phyloP scores from a whole-genome alignment of 2,113 vertebrate genomes.

The Coptodon bakossiorum region DNA sequence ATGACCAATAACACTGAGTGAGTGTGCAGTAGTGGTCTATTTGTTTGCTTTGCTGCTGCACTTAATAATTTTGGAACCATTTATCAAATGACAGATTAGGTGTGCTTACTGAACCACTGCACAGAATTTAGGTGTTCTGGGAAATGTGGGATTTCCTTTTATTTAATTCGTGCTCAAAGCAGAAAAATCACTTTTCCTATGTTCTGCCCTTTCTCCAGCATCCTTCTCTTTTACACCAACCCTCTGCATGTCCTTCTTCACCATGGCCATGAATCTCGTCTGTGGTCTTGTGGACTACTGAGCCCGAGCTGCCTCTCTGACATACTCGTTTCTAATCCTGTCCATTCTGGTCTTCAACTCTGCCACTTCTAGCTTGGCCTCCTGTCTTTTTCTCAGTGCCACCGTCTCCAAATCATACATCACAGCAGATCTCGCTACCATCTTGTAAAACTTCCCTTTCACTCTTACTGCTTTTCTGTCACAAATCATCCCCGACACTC shows the following conservation, averaged over 20 bases:
- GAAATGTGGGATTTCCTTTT: not conserved
- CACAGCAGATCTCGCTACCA: not conserved
- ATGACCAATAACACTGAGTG: not conserved
- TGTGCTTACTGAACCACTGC: not conserved
- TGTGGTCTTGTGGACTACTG: not conserved
- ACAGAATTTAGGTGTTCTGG: not conserved
- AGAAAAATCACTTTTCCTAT: not conserved
- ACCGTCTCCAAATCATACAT: not conserved
- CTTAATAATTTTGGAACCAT: not conserved
- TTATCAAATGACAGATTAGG: not conserved
- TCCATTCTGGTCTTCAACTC: accelerated
- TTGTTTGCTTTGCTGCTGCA: not conserved
- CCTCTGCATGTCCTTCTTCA: not conserved
- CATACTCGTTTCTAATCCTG: not conserved
- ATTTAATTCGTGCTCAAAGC: not conserved
- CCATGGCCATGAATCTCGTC: not conserved
- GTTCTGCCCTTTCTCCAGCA: not conserved
- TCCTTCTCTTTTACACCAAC: not conserved
- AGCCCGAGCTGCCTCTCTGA: not conserved
- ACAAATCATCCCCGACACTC: not conserved
- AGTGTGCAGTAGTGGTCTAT: not conserved
- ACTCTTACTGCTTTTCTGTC: not conserved
- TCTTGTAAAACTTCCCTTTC: not conserved
- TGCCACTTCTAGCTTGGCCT: accelerated
- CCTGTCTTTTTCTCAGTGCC: not conserved